These are phyloP conservation scores for Scomber japonicus DNA, from an alignment of 2,113 vertebrate species.

Conservation along the genomic window DNA sequence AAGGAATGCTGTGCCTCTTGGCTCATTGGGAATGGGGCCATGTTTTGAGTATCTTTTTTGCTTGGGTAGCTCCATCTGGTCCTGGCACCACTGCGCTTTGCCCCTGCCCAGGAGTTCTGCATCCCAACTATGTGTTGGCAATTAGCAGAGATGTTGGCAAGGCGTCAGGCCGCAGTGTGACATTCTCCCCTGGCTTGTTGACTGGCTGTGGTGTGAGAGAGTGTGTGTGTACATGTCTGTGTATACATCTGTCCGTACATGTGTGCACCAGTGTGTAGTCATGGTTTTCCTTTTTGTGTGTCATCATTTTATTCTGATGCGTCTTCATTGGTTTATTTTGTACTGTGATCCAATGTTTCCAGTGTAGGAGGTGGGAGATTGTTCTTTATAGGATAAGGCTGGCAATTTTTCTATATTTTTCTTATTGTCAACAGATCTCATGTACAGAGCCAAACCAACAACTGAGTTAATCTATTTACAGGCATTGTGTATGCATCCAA, in stretches of 20 bases:
- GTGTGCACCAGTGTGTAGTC: slow-evolving; percentile 18
- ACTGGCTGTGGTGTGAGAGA: slow-evolving; percentile 52
- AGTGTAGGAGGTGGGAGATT: neutral
- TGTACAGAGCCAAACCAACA: too few species aligned
- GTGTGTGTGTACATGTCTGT: slow-evolving; percentile 36
- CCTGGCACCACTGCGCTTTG: slow-evolving; percentile 72
- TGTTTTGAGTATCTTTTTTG: slow-evolving; percentile 75
- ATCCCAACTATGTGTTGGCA: slow-evolving; percentile 82
- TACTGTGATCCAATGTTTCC: neutral
- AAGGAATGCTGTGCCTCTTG: slow-evolving; percentile 71
- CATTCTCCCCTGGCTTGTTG: slow-evolving; percentile 74
- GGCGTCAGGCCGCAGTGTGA: slow-evolving; percentile 64
- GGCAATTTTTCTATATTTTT: too few species aligned
- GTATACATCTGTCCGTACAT: slow-evolving; percentile 32
- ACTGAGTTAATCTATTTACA: too few species aligned
- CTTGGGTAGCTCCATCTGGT: slow-evolving; percentile 80
- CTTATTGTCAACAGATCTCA: too few species aligned
- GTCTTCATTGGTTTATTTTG: slow-evolving; percentile 18
- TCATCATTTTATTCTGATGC: slow-evolving; percentile 26
- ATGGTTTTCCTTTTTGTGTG: slow-evolving; percentile 30
- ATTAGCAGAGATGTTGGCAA: slow-evolving; percentile 81
- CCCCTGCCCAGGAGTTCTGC: slow-evolving; percentile 81
- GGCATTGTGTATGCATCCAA: too few species aligned
- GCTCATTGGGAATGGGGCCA: slow-evolving; percentile 73
- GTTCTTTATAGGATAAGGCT: too few species aligned